Evolutionary conservation across 2,888 invertebrate genomes (phyloP), one percentile per base, ranked within the genome.

Genomic region (Dryococelus australis): DNA sequence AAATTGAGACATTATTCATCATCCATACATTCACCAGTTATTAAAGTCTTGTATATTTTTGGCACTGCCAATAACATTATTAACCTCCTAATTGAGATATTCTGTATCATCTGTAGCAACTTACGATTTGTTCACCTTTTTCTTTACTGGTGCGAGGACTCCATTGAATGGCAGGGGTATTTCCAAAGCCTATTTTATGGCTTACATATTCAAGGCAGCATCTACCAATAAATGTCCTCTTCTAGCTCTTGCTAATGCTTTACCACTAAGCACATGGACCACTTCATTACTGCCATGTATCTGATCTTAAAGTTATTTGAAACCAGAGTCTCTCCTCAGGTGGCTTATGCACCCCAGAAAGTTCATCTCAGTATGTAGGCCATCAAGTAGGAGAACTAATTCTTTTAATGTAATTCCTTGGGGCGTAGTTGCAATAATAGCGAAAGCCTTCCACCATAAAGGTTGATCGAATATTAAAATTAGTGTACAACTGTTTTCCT

Each of bases 181-280:
- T 24, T 79, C 20, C 79, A 79, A 79, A 79, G 3, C 79, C 16
- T 79, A 10, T 79, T 9, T 79, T 24, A 79, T 79, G 9, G 79
- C 79, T 79, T 6, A 79, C 20, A 79, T 79, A 20, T 79, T 79
- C 79, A 79, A 79, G 20, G 79, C 79, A 79, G 79, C 10, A 26
- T 79, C 79, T 79, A 79, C 79, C 79, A 79, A 8, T 20, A 79
- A 6, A 27, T 79, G 79, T 79, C 79, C 79, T 79, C 79, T 79
- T 79, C 3, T 79, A 13, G 79, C 9, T 79, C 79, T 79, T 79
- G 79, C 9, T 79, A 79, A 79, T 13, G 79, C 79, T 6, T 79
- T 8, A 3, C 79, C 79, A 79, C 79, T 79, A 79, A 79, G 79
- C 79, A 79, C 9, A 79, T 79, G 79, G 20, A 79, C 20, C 20